phyloP scores from a whole-genome alignment of 2,888 invertebrate genomes.

The Strigamia crassipes region DNA sequence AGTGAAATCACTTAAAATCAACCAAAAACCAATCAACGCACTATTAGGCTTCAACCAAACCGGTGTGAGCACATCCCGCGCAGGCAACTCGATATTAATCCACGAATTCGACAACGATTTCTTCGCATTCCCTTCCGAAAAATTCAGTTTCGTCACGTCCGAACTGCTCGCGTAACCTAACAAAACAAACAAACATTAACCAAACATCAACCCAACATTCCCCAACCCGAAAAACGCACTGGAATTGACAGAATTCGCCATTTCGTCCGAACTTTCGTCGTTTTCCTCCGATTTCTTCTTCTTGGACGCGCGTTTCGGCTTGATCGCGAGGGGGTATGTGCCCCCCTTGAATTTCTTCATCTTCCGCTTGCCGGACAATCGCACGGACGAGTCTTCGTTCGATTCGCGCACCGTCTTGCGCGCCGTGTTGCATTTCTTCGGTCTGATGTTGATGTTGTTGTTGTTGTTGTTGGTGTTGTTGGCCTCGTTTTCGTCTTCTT shows the following conservation, averaged over 20 bases:
- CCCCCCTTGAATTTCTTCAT: conserved; percentile 43
- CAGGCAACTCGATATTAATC: neutral
- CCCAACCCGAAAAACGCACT: too few relatives aligned
- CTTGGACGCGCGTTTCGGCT: neutral
- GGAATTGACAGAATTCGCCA: neutral
- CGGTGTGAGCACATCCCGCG: neutral
- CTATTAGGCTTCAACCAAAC: neutral
- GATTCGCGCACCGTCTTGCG: neutral
- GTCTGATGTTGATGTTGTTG: too few relatives aligned
- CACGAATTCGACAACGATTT: conserved; percentile 7
- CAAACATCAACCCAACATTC: too few relatives aligned
- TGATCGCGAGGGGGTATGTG: neutral
- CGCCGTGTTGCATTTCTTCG: neutral
- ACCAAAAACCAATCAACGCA: too few relatives aligned
- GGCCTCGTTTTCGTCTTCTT: neutral
- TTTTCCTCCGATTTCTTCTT: neutral
- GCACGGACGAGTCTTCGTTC: neutral
- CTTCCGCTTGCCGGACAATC: neutral
- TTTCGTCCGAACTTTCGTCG: neutral
- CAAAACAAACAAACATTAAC: neutral
- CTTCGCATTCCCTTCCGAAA: neutral
- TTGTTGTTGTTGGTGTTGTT: too few relatives aligned
- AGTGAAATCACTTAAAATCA: too few relatives aligned
- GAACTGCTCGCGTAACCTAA: neutral
- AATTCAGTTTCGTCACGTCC: neutral